Conservation (phyloP, 2,113 vertebrate species). For the Antigone vipio region DNA sequence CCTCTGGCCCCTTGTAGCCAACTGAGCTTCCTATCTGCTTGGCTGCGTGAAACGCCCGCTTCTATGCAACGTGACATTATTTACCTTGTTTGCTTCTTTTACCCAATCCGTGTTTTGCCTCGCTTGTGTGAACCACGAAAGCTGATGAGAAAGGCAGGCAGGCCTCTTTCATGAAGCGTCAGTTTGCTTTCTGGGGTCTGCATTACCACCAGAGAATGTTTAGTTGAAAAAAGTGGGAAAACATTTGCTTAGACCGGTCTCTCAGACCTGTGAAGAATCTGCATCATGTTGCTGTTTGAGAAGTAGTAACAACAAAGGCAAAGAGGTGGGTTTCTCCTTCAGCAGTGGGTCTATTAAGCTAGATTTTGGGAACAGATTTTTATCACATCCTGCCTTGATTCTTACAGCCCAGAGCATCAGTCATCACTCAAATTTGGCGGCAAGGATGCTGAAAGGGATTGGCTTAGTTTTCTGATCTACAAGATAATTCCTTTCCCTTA, state of each 20-base stretch:
- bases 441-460: not conserved
- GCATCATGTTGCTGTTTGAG: too few species aligned
- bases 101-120: not conserved
- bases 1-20: not conserved
- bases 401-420: not conserved
- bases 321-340: too few species aligned
- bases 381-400: not conserved
- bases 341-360: not conserved
- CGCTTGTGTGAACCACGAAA: not conserved
- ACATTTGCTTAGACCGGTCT: too few species aligned
- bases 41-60: not conserved
- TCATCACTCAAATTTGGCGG: not conserved
- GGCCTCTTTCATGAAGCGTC: not conserved
- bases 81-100: not conserved
- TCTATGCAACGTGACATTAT: accelerated
- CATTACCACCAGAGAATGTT: not conserved
- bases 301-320: too few species aligned
- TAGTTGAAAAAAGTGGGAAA: too few species aligned
- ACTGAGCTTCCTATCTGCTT: not conserved
- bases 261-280: too few species aligned
- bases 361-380: not conserved
- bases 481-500: not conserved
- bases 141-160: not conserved
- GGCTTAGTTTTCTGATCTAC: not conserved
- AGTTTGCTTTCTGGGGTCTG: not conserved